Conservation (phyloP, 2,797 vertebrate species). For the Tinamus major region DNA sequence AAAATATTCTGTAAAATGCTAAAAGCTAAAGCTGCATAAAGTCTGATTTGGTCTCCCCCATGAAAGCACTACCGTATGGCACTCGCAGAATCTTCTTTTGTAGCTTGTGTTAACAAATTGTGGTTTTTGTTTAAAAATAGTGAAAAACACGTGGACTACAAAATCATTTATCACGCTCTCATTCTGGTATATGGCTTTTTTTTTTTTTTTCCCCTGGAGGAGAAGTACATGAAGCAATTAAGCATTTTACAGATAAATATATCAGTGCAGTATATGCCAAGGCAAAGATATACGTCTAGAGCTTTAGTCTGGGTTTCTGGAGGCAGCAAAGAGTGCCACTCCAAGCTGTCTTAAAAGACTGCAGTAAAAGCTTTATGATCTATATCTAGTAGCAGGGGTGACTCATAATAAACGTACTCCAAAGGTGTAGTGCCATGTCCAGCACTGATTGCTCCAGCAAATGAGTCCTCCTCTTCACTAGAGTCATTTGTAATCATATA, state of each 20-base stretch:
- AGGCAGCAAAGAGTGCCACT: not conserved
- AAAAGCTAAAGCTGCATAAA: not conserved
- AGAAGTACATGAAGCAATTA: not conserved
- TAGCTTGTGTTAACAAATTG: not conserved
- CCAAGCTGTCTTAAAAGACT: constrained; percentile 32
- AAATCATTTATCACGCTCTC: constrained; percentile 3
- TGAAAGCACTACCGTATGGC: not conserved
- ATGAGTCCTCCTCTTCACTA: constrained; percentile 44
- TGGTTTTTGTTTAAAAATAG: not conserved
- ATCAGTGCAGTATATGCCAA: not conserved
- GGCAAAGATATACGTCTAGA: not conserved
- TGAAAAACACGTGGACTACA: not conserved
- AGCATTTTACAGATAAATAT: not conserved
- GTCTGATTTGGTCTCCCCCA: not conserved
- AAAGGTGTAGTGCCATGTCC: constrained; percentile 35
- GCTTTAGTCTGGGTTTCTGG: constrained; percentile 26
- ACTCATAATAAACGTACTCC: constrained; percentile 53
- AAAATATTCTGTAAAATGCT: not conserved
- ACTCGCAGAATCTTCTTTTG: not conserved
- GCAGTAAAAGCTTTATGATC: constrained; percentile 63
- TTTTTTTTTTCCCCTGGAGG: not conserved
- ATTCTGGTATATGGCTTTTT: not conserved
- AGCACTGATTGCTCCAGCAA: constrained; percentile 53
- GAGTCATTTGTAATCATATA: constrained; percentile 39
- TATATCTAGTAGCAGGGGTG: constrained; percentile 22